phyloP scores from a whole-genome alignment of 2,888 invertebrate genomes.

The Lithosia quadra region DNA sequence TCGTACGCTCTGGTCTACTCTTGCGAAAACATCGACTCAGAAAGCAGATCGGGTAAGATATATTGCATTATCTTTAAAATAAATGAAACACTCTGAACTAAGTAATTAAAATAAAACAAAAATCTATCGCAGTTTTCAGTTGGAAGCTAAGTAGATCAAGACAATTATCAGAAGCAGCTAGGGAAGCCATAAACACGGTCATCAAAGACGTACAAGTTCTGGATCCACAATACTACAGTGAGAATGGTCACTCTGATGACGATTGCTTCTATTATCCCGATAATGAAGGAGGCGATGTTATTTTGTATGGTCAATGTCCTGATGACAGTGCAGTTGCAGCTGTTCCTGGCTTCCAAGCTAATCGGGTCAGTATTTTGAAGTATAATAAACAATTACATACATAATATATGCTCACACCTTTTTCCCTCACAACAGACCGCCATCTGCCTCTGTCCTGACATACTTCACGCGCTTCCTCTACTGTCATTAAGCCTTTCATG shows the following conservation, averaged over 20 bases:
- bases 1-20: constrained; percentile 89
- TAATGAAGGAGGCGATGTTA: constrained; percentile 72
- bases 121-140: constrained; percentile 63
- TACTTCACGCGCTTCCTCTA: no score
- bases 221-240: constrained; percentile 62
- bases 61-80: not conserved
- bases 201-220: constrained; percentile 66
- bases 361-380: constrained; percentile 56
- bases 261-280: constrained; percentile 79
- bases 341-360: constrained; percentile 59
- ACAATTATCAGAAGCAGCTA: constrained; percentile 47
- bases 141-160: constrained; percentile 72
- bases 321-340: constrained; percentile 54
- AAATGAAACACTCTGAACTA: not conserved
- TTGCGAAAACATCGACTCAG: constrained; percentile 81
- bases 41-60: constrained; percentile 62
- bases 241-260: constrained; percentile 62
- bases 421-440: no score
- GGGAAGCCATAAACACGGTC: constrained; percentile 52
- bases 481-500: no score
- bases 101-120: not conserved
- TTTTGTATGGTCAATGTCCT: constrained; percentile 67
- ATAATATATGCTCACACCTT: no score
- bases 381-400: not conserved
- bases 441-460: no score